Conservation (phyloP, 64 coral and sea anemone species). For the Orbicella faveolata region DNA sequence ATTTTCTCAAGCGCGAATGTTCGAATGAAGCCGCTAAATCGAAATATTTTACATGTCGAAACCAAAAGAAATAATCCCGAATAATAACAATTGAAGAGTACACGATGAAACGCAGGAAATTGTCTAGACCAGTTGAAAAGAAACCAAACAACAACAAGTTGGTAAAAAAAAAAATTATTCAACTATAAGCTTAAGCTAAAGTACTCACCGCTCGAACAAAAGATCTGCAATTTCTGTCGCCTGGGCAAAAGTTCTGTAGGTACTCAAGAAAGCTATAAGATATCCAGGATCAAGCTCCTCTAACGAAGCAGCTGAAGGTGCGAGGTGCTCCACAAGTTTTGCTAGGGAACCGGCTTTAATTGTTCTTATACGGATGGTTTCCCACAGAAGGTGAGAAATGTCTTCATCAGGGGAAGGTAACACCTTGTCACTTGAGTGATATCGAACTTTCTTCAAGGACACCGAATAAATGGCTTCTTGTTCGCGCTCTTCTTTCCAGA, state of each 20-base stretch:
- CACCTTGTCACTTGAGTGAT: slow-evolving; percentile 68
- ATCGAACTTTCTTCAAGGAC: slow-evolving; percentile 93
- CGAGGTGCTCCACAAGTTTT: slow-evolving; percentile 85
- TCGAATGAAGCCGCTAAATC: background rate
- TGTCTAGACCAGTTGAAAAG: background rate
- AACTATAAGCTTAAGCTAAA: background rate
- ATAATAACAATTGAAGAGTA: background rate
- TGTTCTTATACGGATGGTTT: slow-evolving; percentile 73
- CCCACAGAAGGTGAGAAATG: slow-evolving; percentile 90
- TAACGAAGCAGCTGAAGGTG: slow-evolving; percentile 44
- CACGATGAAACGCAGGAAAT: background rate
- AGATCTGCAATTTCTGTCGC: slow-evolving; percentile 70
- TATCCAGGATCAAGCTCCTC: slow-evolving; percentile 94
- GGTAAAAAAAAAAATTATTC: background rate
- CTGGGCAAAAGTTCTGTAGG: slow-evolving; percentile 83
- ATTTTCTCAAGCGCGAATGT: background rate
- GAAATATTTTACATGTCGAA: background rate
- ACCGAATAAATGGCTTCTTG: slow-evolving; percentile 87
- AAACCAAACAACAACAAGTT: background rate
- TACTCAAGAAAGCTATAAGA: slow-evolving; percentile 82
- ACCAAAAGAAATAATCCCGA: background rate
- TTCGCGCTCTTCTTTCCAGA: slow-evolving; percentile 88
- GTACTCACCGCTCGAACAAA: slow-evolving; percentile 75
- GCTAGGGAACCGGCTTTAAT: slow-evolving; percentile 91
- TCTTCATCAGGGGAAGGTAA: background rate